Percentiles rank a stretch among this genome's conserved stretches.
Evolutionary conservation across 2,888 invertebrate species (phyloP).

Genomic region (Dioctria linearis): DNA sequence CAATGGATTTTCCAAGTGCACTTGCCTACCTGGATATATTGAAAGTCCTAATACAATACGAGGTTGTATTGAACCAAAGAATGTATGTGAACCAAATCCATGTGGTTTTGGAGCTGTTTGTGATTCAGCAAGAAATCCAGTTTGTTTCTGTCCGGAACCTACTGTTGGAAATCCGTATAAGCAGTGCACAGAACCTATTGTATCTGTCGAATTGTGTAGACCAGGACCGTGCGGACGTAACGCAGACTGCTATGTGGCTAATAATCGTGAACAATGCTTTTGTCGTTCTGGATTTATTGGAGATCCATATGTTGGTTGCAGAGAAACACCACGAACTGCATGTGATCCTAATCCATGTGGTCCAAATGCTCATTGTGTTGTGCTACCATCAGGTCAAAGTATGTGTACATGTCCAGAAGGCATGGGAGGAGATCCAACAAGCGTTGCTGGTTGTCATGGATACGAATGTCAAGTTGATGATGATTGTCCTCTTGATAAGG

Average conservation of each 20-base stretch:
- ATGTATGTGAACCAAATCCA: conserved; percentile 87
- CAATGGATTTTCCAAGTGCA: conserved; percentile 90
- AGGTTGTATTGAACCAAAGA: conserved; percentile 84
- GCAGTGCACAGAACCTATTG: conserved; percentile 77
- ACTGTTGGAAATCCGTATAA: conserved; percentile 88
- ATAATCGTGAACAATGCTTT: conserved; percentile 87
- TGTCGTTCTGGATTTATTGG: conserved; percentile 84
- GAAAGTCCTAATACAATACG: conserved; percentile 91
- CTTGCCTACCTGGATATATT: conserved; percentile 85
- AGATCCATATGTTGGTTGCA: conserved; percentile 86
- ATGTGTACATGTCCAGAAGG: conserved; percentile 83
- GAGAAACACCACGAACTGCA: conserved; percentile 77
- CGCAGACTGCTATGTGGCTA: conserved; percentile 87
- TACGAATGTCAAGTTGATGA: conserved; percentile 86
- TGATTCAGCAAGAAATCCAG: conserved; percentile 83
- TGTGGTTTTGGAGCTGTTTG: conserved; percentile 86
- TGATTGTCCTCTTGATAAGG: conserved; percentile 81
- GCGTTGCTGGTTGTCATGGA: conserved; percentile 80
- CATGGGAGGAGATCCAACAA: conserved; percentile 83
- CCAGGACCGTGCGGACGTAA: conserved; percentile 88
- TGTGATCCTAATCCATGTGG: conserved; percentile 89
- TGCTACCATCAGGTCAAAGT: conserved; percentile 79
- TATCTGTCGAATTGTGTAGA: conserved; percentile 78
- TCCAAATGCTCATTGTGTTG: conserved; percentile 81
- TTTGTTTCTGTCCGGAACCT: conserved; percentile 89